These are phyloP conservation scores for Palaemon carinicauda DNA, from an alignment of 1,140 invertebrate genomes.

Conservation along the genomic window DNA sequence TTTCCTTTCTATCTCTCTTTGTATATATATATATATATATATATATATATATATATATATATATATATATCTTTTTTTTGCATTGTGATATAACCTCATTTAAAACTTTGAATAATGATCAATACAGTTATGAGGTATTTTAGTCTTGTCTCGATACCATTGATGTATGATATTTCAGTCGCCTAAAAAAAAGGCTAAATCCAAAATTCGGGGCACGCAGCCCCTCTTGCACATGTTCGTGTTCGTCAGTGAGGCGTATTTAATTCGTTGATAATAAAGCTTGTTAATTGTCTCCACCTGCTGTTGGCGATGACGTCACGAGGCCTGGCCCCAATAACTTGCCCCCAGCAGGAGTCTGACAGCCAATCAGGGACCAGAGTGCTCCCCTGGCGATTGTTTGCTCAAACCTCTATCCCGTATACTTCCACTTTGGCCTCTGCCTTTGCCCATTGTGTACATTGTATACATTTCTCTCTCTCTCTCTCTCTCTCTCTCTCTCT, in stretches of 20 bases:
- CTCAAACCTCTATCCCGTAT: not conserved
- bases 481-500: not conserved
- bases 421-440: not conserved
- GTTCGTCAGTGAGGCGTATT: not conserved
- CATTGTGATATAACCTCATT: too few relatives aligned
- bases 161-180: too few relatives aligned
- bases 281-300: conserved; percentile 14
- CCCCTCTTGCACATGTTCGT: too few relatives aligned
- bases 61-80: too few relatives aligned
- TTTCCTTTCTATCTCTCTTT: too few relatives aligned
- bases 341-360: conserved; percentile 22
- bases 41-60: too few relatives aligned
- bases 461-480: not conserved
- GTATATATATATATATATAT: too few relatives aligned
- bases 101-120: too few relatives aligned
- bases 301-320: conserved; percentile 21
- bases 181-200: too few relatives aligned
- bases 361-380: conserved; percentile 17
- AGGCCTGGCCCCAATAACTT: not conserved
- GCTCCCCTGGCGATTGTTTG: not conserved
- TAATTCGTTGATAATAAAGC: conserved; percentile 21
- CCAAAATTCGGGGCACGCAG: too few relatives aligned
- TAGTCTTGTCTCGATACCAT: too few relatives aligned
- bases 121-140: too few relatives aligned
- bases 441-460: not conserved